Evolutionary conservation across 2,888 invertebrate genomes (phyloP), one percentile per base, ranked within the genome.

Genomic region (Trichacis sp.): DNA sequence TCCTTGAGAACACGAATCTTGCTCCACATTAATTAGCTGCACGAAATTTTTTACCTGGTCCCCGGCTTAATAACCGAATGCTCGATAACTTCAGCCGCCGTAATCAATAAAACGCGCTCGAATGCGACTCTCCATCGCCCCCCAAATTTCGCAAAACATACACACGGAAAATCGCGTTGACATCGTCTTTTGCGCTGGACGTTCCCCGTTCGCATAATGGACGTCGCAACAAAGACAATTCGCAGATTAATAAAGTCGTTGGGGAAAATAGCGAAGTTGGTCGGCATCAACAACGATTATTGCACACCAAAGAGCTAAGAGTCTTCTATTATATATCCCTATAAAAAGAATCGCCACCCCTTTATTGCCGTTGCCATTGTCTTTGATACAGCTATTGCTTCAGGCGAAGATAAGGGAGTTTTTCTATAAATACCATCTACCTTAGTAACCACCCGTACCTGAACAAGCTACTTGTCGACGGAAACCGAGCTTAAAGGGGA

Each of bases 361-460:
- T 12, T 45, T 19, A 45, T 45, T 45, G n/a, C 14, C 20, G 18
- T 19, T 4, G 45, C 45, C 12, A 45, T 45, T 45, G 45, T 45
- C 45, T 45, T 45, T 45, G 45, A 45, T 45, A 20, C 40, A 14
- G 6, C 19, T 11, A 4, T 17, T 19, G 45, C 12, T 45, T 18
- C n/a, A 18, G 24, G 24, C 24, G 19, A 18, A 20, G 45, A 45
- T 45, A 45, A 45, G 45, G 45, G 45, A 45, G 45, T 50, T 50
- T 14, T 19, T 46, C 57, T 57, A 57, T 50, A 50, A 57, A 50
- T 57, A 57, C 50, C 42, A 49, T 17, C 47, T 49, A 40, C 29
- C 49, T 49, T 33, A 56, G 46, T 51, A 51, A 40, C n/a, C n/a
- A 43, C 29, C 52, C 30, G 38, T 29, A 47, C 46, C 24, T 40